phyloP scores from a whole-genome alignment of 2,797 vertebrate genomes.

The Nyctibius grandis region DNA sequence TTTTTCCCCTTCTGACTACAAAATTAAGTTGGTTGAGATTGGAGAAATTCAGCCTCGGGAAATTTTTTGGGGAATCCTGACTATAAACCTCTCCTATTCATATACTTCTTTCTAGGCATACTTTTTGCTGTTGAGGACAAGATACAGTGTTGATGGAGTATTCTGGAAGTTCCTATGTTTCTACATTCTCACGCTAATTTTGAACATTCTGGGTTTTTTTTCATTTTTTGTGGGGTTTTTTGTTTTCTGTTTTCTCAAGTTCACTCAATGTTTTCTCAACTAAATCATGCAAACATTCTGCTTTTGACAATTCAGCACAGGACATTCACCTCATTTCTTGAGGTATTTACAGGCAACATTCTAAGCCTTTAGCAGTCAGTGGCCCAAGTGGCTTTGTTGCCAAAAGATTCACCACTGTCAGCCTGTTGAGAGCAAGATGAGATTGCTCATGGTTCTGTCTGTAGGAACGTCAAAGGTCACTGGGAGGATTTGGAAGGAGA shows the following conservation, averaged over 20 bases:
- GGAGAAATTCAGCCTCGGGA: too few relatives aligned
- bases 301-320: not conserved
- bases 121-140: not conserved
- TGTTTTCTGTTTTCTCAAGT: not conserved
- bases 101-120: not conserved
- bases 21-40: not conserved
- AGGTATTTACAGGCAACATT: not conserved
- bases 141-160: not conserved
- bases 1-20: not conserved
- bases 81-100: not conserved
- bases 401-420: not conserved
- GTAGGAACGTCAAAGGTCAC: not conserved
- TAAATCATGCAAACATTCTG: not conserved
- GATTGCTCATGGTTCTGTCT: not conserved
- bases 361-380: not conserved
- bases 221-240: not conserved
- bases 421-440: not conserved
- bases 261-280: not conserved
- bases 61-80: not conserved
- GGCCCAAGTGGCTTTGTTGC: not conserved
- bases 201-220: not conserved
- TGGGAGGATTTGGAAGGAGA: not conserved
- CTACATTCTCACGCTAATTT: not conserved
- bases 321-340: not conserved
- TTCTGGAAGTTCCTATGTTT: not conserved